Evolutionary conservation across 2,888 invertebrate species (phyloP).

Genomic region (Hoplodrina blanda): DNA sequence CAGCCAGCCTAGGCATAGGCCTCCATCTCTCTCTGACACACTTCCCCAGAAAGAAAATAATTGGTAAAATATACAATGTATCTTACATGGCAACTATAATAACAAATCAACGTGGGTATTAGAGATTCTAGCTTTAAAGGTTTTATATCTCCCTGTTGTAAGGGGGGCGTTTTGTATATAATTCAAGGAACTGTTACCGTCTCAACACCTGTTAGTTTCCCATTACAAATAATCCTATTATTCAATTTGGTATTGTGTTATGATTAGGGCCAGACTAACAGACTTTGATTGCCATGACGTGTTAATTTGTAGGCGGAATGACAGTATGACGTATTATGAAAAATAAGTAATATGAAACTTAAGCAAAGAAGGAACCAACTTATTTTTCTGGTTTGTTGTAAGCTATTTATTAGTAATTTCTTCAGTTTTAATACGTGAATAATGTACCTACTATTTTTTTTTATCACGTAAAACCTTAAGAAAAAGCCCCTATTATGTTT

Average conservation of each 20-base stretch:
- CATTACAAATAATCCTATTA: conserved; percentile 36
- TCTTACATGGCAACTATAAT: not conserved
- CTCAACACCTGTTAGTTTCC: conserved; percentile 37
- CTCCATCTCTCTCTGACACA: too few species aligned
- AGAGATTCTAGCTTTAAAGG: conserved; percentile 3
- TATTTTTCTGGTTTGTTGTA: too few species aligned
- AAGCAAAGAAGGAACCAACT: too few species aligned
- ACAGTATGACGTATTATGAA: not conserved
- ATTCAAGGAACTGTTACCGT: conserved; percentile 22
- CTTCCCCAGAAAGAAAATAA: not conserved
- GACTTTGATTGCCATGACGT: conserved; percentile 2
- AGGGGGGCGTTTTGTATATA: conserved; percentile 19
- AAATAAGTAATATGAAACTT: not conserved
- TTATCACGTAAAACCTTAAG: too few species aligned
- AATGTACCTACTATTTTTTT: too few species aligned
- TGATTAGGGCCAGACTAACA: not conserved
- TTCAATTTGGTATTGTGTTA: conserved; percentile 23
- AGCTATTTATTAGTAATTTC: too few species aligned
- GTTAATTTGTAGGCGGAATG: not conserved
- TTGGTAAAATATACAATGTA: not conserved
- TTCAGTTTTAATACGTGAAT: too few species aligned
- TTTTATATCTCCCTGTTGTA: conserved; percentile 2
- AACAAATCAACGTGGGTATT: not conserved
- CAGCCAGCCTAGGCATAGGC: too few species aligned
- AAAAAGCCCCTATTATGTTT: too few species aligned